Evolutionary conservation across 2,797 vertebrate species (phyloP).

Genomic region (Esox masquinongy): DNA sequence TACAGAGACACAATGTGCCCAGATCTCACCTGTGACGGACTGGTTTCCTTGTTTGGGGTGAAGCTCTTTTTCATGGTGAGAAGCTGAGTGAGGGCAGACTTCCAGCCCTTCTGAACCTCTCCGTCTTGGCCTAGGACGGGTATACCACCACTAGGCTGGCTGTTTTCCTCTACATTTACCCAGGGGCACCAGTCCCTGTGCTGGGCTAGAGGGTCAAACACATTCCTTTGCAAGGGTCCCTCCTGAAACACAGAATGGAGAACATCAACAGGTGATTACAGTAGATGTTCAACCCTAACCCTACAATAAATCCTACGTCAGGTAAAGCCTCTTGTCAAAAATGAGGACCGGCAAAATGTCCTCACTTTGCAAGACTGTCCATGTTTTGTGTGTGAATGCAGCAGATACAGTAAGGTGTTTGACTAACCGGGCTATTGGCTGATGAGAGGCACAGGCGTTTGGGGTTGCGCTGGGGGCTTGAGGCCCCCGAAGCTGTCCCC

Average conservation of each 20-base stretch:
- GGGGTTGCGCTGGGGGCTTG: constrained; percentile 76
- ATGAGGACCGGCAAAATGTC: not conserved
- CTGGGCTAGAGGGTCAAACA: constrained; percentile 88
- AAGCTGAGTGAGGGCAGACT: constrained; percentile 77
- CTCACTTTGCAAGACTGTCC: not conserved
- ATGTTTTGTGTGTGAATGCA: no score
- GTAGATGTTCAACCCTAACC: not conserved
- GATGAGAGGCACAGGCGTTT: constrained; percentile 87
- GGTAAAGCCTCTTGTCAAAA: no score
- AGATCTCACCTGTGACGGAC: constrained; percentile 73
- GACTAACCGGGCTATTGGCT: constrained; percentile 81
- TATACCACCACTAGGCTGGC: constrained; percentile 36
- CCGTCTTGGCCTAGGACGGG: constrained; percentile 19
- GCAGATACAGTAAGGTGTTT: not conserved
- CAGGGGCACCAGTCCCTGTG: constrained; percentile 97
- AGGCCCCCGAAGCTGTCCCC: constrained; percentile 53
- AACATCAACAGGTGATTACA: not conserved
- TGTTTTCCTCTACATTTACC: constrained; percentile 73
- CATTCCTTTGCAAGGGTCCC: constrained; percentile 73
- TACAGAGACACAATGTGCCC: not conserved
- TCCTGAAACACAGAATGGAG: constrained; percentile 60
- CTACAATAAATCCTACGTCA: not conserved
- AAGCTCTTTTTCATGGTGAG: constrained; percentile 76
- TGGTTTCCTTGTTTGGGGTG: constrained; percentile 51
- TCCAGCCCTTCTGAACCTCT: constrained; percentile 82